A percentile compares a stretch with the other conserved stretches of the same genome.
Evolutionary conservation across 1,140 invertebrate genomes (phyloP).

Genomic region (Apolygus lucorum): DNA sequence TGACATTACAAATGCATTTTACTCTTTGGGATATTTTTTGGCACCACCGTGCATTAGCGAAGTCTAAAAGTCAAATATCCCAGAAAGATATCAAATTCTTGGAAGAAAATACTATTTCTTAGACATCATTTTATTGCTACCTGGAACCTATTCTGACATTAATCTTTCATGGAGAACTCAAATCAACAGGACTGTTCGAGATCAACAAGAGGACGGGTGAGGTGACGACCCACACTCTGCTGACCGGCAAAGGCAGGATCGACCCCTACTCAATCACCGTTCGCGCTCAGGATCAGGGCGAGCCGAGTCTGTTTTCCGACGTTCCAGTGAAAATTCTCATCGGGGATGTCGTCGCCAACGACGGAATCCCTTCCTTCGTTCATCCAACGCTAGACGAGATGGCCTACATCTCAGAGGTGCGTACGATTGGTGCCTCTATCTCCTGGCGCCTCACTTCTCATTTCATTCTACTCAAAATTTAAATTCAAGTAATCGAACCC

Average conservation of each 20-base stretch:
- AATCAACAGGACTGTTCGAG: slow-evolving; percentile 51
- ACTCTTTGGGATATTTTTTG: no score
- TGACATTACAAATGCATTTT: no score
- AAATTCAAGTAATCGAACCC: no score
- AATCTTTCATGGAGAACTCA: no score
- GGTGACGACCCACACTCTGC: slow-evolving; percentile 50
- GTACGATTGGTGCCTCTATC: background rate
- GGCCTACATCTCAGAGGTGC: slow-evolving; percentile 58
- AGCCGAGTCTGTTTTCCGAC: slow-evolving; percentile 51
- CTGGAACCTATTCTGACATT: no score
- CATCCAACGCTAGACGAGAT: slow-evolving; percentile 58
- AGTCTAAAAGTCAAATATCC: no score
- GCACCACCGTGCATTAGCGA: no score
- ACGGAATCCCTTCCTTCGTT: slow-evolving; percentile 69
- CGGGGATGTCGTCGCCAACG: slow-evolving; percentile 72
- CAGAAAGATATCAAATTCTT: no score
- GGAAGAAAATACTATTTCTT: no score
- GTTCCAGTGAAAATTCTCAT: slow-evolving; percentile 58
- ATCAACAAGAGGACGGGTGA: slow-evolving; percentile 60
- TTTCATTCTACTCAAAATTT: no score
- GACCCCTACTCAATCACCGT: slow-evolving; percentile 62
- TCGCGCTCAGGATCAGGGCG: slow-evolving; percentile 60
- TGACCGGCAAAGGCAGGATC: slow-evolving; percentile 66
- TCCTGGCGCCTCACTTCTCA: no score
- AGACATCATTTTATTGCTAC: no score